These are phyloP conservation scores for Champsocephalus gunnari DNA, from an alignment of 2,797 vertebrate species.

Conservation along the genomic window DNA sequence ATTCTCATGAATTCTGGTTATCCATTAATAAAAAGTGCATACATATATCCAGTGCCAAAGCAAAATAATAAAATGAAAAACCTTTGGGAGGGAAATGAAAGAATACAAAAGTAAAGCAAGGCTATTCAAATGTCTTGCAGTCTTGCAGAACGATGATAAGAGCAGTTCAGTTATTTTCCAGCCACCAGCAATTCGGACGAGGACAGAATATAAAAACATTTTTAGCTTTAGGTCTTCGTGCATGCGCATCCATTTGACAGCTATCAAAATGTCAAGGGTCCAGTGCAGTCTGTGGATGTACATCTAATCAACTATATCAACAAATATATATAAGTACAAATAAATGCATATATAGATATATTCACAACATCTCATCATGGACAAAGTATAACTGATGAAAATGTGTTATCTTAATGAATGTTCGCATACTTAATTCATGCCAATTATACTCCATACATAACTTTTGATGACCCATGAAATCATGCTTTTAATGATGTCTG, in stretches of 20 bases:
- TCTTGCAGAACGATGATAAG: background rate
- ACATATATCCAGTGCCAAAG: background rate
- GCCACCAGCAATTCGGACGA: conserved; percentile 10
- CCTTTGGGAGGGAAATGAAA: background rate
- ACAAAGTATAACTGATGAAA: background rate
- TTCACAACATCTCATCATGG: background rate
- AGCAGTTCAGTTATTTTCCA: conserved; percentile 9
- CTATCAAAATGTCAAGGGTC: background rate
- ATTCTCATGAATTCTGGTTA: background rate
- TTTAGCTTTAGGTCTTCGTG: background rate
- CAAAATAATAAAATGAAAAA: background rate
- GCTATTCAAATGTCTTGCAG: background rate
- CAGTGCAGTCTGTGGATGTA: conserved; percentile 3
- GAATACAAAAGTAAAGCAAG: background rate
- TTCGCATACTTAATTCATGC: conserved; percentile 17
- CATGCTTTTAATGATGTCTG: conserved; percentile 24
- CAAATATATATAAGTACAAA: too few relatives aligned
- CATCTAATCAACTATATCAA: background rate
- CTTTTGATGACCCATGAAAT: conserved; percentile 46
- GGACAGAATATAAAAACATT: background rate
- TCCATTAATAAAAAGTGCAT: background rate
- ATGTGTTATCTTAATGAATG: background rate
- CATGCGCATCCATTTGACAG: background rate
- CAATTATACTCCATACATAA: background rate
- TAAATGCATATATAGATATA: background rate